Evolutionary conservation across 1,140 invertebrate species (phyloP).

Genomic region (Lasaia peninsularis): DNA sequence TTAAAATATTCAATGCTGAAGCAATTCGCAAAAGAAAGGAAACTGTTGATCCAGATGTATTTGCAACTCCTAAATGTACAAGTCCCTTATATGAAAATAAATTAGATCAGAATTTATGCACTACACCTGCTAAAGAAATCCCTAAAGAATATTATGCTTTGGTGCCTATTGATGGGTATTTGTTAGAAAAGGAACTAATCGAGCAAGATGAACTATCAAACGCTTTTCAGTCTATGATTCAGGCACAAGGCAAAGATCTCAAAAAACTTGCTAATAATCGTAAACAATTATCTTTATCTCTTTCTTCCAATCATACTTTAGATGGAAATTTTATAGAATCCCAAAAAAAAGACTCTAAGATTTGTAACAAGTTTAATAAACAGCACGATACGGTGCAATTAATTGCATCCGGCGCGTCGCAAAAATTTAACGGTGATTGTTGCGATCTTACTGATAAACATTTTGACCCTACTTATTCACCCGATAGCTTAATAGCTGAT

Average conservation of each 20-base stretch:
- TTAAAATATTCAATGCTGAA: constrained; percentile 30
- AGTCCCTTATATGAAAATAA: constrained; percentile 48
- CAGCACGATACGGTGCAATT: background rate
- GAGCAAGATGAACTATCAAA: constrained; percentile 65
- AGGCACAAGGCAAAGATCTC: constrained; percentile 43
- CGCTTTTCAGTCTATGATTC: constrained; percentile 66
- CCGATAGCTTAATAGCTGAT: constrained; percentile 64
- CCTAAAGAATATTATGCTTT: constrained; percentile 63
- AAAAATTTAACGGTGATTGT: constrained; percentile 19
- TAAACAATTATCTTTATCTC: constrained; percentile 60
- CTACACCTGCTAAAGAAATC: constrained; percentile 59
- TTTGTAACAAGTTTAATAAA: background rate
- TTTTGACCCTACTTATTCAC: constrained; percentile 45
- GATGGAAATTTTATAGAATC: constrained; percentile 21
- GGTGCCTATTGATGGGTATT: constrained; percentile 62
- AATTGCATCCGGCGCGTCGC: constrained; percentile 12
- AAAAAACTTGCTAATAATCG: constrained; percentile 34
- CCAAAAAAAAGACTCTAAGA: background rate
- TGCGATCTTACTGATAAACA: constrained; percentile 32
- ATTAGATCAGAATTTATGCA: constrained; percentile 40
- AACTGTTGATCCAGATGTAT: constrained; percentile 45
- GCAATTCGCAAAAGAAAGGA: constrained; percentile 37
- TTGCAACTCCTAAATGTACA: constrained; percentile 54
- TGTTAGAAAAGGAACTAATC: constrained; percentile 60
- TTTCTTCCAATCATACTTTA: constrained; percentile 62